Conservation (phyloP, 92 coral and sea anemone species). For the Zoanthus sansibaricus region DNA sequence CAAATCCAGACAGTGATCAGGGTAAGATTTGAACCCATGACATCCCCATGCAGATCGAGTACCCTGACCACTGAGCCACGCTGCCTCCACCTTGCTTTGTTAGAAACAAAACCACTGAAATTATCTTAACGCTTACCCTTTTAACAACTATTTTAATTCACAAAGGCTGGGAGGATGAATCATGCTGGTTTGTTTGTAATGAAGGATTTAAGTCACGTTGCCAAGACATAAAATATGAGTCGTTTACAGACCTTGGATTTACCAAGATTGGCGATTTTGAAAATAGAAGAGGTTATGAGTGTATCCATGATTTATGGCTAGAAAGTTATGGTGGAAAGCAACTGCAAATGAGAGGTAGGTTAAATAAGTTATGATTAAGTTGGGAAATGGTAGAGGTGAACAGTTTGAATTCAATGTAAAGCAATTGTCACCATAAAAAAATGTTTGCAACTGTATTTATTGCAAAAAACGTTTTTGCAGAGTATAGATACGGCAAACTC, state of each 20-base stretch:
- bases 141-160: not conserved
- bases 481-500: too few species aligned
- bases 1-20: too few species aligned
- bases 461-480: too few species aligned
- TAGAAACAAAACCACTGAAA: too few species aligned
- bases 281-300: constrained; percentile 13
- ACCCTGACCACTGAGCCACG: too few species aligned
- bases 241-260: constrained; percentile 68
- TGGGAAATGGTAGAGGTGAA: not conserved
- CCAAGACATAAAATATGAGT: constrained; percentile 59
- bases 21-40: too few species aligned
- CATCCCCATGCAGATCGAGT: too few species aligned
- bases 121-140: too few species aligned
- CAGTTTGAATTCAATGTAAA: too few species aligned
- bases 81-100: too few species aligned
- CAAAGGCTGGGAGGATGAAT: constrained; percentile 83
- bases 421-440: too few species aligned
- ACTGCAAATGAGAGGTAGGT: constrained; percentile 65
- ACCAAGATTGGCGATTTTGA: constrained; percentile 10
- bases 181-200: constrained; percentile 92
- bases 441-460: too few species aligned
- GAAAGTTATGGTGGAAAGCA: constrained; percentile 48
- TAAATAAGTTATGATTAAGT: not conserved
- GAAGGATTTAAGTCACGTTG: constrained; percentile 83
- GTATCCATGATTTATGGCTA: constrained; percentile 68